phyloP scores from a whole-genome alignment of 2,113 vertebrate species.

The Prionailurus viverrinus region DNA sequence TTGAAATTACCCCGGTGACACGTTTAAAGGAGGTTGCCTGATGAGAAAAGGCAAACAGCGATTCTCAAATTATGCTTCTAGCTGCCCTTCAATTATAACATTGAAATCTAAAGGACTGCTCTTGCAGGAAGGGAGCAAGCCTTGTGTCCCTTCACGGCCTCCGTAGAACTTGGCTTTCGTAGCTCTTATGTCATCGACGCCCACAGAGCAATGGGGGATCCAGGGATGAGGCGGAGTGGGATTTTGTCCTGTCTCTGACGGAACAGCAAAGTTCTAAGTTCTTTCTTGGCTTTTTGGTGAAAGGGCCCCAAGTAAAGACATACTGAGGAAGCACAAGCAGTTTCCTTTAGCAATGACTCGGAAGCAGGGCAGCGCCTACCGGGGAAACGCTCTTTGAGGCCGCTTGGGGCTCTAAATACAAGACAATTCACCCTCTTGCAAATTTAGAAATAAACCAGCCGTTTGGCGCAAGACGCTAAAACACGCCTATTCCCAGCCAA shows the following conservation, averaged over 20 bases:
- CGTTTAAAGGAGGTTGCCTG: neutral
- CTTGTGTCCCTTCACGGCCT: neutral
- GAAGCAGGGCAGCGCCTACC: neutral
- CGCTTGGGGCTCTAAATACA: neutral
- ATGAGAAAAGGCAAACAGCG: neutral
- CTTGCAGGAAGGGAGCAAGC: neutral
- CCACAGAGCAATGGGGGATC: neutral
- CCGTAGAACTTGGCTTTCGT: accelerated
- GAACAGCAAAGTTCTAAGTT: neutral
- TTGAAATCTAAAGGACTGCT: neutral
- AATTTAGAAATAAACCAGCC: neutral
- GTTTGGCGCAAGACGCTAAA: neutral
- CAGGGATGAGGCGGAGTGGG: no score
- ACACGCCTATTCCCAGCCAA: no score
- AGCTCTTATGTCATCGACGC: accelerated
- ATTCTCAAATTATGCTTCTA: neutral
- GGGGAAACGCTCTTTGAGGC: neutral
- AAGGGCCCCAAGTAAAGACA: neutral
- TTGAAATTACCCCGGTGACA: neutral
- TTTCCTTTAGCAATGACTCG: neutral
- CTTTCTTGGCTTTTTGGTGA: neutral
- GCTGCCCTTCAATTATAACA: neutral
- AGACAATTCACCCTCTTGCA: neutral
- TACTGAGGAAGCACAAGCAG: neutral
- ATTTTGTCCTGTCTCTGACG: neutral